Evolutionary conservation across 1,140 invertebrate species (phyloP), one percentile per base, ranked within the genome.

Genomic region (Wiebesia pumilae): DNA sequence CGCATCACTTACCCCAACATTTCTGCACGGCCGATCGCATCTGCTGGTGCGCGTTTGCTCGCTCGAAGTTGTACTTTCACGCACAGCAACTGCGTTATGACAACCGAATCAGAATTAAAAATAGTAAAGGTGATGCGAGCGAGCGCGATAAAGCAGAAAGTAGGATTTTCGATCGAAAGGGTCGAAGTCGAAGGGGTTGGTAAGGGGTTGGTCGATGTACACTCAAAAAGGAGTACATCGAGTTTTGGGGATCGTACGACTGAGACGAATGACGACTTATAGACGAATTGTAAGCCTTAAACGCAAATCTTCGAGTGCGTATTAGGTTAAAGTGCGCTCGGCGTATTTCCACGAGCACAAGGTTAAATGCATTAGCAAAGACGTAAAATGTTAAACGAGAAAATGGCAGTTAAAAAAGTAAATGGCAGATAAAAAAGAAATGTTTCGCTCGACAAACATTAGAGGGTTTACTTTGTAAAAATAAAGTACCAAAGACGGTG

Each of bases 301-400:
- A n/a, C 54, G 21, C 54, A 78, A 78, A 78, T 78, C 30, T 54
- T 78, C 6, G 0, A 78, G 3, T n/a, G 47, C 21, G 40, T 33
- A 51, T 47, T 47, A 30, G 21, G 73, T 77, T 47, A 47, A 77
- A 77, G 19, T 38, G 27, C 73, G 43, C 7, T 77, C 35, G 30
- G 30, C n/a, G 73, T 47, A 30, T 38, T 77, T 77, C 38, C 27
- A 24, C 24, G 43, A 69, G 12, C 24, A 16, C 77, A 78, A 78
- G 77, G 77, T 78, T 43, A n/a, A 78, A 78, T 35, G 47, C 12
- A 54, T 78, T 78, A 27, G 47, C 30, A 33, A 78, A 30, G 12
- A 35, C 47, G 19, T 54, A 54, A 78, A 78, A n/a, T n/a, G n/a
- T n/a, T n/a, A n/a, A n/a, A n/a, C n/a, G n/a, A n/a, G n/a, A n/a